Evolutionary conservation across 1,140 invertebrate species (phyloP), one percentile per base, ranked within the genome.

Genomic region (Procambarus virginalis): DNA sequence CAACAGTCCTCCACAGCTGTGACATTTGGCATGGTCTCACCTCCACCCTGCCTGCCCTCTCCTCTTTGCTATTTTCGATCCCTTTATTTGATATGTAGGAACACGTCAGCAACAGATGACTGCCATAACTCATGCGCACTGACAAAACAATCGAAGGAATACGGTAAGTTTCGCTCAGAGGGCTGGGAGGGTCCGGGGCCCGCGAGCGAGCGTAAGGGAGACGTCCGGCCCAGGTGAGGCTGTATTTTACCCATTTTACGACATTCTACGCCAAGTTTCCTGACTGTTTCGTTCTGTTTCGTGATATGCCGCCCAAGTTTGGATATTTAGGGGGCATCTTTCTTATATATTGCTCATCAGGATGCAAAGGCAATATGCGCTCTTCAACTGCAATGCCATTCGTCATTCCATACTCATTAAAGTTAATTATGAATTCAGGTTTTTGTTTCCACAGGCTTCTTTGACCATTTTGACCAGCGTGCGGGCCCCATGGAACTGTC

Each of bases 91-190:
- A 86, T n/a, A 9, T 64, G 55, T 81, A 77, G 58, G 76, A 60
- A 84, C 49, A 77, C 55, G 58, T 79, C 88, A 70, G 48, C 79
- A 58, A 60, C 80, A 89, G 81, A 89, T 78, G 82, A 84, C 88
- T 78, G 60, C 76, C 5, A 68, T 89, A 84, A 60, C 81, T 89
- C 81, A 89, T 89, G 45, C 58, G 20, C 73, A 49, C 79, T 77
- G 88, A 89, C 88, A 89, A 89, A 89, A 84, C 82, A 89, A 84
- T 89, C 88, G 80, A 89, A 84, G 75, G 58, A 79, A 89, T 89
- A 84, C 81, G 88, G 48, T 84, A 70, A 55, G 76, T 60, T 78
- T 89, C 88, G 88, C 55, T 89, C 88, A 77, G 73, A 46, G 76
- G 6, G 49, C 64, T 48, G 64, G 45, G 68, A 46, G 68, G 82